These are phyloP conservation scores for Phorcus lineatus DNA, from an alignment of 2,888 invertebrate genomes.

Conservation along the genomic window DNA sequence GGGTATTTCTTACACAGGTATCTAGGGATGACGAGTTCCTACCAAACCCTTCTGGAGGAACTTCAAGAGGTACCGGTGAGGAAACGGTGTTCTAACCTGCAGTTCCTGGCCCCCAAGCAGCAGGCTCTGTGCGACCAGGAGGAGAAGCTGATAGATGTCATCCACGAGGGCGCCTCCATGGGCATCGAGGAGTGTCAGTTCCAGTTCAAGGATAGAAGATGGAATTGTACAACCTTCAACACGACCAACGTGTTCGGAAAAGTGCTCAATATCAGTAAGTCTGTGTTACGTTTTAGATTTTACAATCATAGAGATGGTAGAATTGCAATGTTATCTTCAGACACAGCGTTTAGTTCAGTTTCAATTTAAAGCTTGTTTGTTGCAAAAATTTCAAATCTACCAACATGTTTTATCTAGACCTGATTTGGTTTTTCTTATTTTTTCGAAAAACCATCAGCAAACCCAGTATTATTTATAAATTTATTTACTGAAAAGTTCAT, in stretches of 20 bases:
- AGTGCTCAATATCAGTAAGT: slow-evolving; percentile 88
- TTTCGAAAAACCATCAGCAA: no score
- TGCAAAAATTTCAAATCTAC: no score
- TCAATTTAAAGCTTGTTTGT: no score
- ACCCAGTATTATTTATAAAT: no score
- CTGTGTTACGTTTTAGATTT: no score
- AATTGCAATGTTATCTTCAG: no score
- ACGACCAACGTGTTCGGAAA: slow-evolving; percentile 89
- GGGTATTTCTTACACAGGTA: slow-evolving; percentile 74
- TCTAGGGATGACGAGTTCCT: slow-evolving; percentile 77
- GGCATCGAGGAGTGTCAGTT: slow-evolving; percentile 92
- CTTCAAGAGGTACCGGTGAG: slow-evolving; percentile 60
- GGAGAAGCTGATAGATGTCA: slow-evolving; percentile 82
- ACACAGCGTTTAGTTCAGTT: no score
- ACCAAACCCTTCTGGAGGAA: slow-evolving; percentile 71
- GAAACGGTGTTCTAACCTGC: slow-evolving; percentile 81
- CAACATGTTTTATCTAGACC: no score
- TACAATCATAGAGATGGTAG: no score
- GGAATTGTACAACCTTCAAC: slow-evolving; percentile 91
- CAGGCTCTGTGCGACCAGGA: slow-evolving; percentile 83
- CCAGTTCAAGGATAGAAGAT: slow-evolving; percentile 89
- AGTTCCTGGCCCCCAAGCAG: slow-evolving; percentile 84
- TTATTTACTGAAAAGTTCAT: no score
- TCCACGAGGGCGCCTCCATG: slow-evolving; percentile 84
- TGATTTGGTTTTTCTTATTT: no score